Evolutionary conservation across 2,888 invertebrate genomes (phyloP), one percentile per base, ranked within the genome.

Genomic region (Acanthopleura granulata): DNA sequence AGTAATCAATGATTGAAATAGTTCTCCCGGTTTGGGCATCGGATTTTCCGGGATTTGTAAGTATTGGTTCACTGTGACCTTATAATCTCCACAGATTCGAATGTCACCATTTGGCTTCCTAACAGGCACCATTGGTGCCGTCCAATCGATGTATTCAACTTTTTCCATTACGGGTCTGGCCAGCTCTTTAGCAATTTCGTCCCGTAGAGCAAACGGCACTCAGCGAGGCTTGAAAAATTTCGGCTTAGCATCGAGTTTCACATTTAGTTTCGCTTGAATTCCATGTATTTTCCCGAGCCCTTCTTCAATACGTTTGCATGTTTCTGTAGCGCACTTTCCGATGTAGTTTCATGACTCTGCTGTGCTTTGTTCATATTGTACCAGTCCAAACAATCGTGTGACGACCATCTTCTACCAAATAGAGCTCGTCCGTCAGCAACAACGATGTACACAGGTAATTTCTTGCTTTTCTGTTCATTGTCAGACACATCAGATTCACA

Each of bases 61-160:
- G 4, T 49, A 49, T 30, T 50, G 62, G 73, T 80, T 81, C 9
- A 80, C 69, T 3, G 80, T 79, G 9, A 79, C 57, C 61, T 78
- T 75, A 49, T 75, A 79, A 62, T 80, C 80, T 49, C 80, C 77
- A 73, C 80, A 80, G 30, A 80, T 75, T 40, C 40, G 40, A 40
- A 40, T 40, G 29, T 16, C 70, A 29, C 72, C 69, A 25, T 74
- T 71, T 16, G 73, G 74, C 62, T 81, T 80, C 50, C 71, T 18
- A 6, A 40, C 9, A 3, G 40, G 40, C 9, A 40, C 40, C 9
- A 80, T 76, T 18, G 80, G 76, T 9, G 79, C 78, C 11, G 80
- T 78, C 73, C 76, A 80, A 12, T 75, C 71, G 6, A 29, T 57
- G 25, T 22, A 30, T n/a, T 72, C 75, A 51, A 74, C 51, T 40